Evolutionary conservation across 1,140 invertebrate species (phyloP), one percentile per base, ranked within the genome.

Genomic region (Radopholus similis): DNA sequence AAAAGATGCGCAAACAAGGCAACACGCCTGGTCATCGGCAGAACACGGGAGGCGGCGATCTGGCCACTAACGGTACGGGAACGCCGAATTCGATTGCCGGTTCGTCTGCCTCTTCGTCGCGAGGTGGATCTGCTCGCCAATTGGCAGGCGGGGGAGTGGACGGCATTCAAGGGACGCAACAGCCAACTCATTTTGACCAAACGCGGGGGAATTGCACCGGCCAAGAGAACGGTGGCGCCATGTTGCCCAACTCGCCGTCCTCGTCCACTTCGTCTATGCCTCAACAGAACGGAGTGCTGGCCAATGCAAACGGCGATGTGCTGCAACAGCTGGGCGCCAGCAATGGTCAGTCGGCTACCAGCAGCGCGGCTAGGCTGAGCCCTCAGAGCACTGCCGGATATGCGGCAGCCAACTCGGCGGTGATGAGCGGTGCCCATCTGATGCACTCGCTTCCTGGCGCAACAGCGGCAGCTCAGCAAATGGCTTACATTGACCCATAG

Each of bases 1-100:
- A 97, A 83, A 98, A 98, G 83, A 85, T 97, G 55, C 74, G 79
- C 15, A 82, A 71, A 37, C 76, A 80, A 37, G 44, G 64, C 56
- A 30, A 21, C 23, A 67, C 32, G 32, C 38, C 34, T 23, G 26
- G 34, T 28, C 34, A 37, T 2, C 49, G 23, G 30, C 15, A 32
- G 23, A 58, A 58, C 44, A 6, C n/a, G 30, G 55, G 28, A 28
- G 30, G 4, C n/a, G 44, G 35, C 1, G 42, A 51, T 23, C 62
- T 37, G 13, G 40, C 21, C 40, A 47, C 47, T 13, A 15, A 21
- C 35, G n/a, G 32, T 4, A 5, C 34, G 18, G 40, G 58, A 13
- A 60, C 58, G 40, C 58, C 58, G 8, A 60, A 60, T 60, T 60
- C 58, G 18, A 60, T 60, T 35, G 1, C 47, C 47, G 40, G 23